These are phyloP conservation scores for Crotalus horridus DNA, from an alignment of 2,113 vertebrate species.

Conservation along the genomic window DNA sequence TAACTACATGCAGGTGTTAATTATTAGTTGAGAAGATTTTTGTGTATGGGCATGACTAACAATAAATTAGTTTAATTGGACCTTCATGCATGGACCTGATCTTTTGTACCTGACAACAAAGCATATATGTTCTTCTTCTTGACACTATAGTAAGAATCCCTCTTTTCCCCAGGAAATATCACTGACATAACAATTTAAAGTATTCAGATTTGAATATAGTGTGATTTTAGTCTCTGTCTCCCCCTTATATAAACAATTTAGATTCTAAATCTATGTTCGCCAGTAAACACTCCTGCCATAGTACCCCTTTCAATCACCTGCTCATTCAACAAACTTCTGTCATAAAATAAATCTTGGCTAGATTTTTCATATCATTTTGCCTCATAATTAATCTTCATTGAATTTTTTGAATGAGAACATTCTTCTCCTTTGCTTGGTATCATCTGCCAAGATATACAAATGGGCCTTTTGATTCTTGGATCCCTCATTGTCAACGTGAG, in stretches of 20 bases:
- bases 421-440: conserved; percentile 9
- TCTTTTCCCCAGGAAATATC: neutral
- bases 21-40: neutral
- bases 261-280: conserved; percentile 41
- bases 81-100: neutral
- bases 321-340: conserved; percentile 49
- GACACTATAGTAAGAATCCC: neutral
- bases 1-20: neutral
- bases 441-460: conserved; percentile 24
- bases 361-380: conserved; percentile 45
- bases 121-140: neutral
- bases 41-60: neutral
- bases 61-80: neutral
- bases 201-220: conserved; percentile 8
- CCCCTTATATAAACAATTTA: conserved; percentile 25
- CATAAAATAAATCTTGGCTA: conserved; percentile 50
- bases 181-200: conserved; percentile 9
- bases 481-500: neutral
- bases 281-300: conserved; percentile 34
- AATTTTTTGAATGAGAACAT: conserved; percentile 38
- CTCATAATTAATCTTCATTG: conserved; percentile 35
- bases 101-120: neutral
- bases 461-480: neutral
- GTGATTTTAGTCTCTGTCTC: neutral
- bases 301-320: conserved; percentile 46